Evolutionary conservation across 2,888 invertebrate genomes (phyloP), one percentile per base, ranked within the genome.

Genomic region (Platycheirus rosarum): DNA sequence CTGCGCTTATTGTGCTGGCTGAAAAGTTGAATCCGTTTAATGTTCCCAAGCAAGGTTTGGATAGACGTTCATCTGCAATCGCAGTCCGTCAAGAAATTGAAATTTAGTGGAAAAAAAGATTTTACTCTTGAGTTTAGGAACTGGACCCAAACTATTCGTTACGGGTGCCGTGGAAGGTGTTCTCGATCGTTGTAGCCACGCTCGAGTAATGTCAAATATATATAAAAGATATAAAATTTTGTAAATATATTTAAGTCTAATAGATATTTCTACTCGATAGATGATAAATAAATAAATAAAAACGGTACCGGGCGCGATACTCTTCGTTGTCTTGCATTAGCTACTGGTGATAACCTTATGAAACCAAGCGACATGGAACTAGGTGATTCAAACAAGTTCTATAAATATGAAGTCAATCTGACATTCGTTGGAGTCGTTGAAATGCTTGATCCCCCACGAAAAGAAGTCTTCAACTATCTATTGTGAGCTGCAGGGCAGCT

Each of bases 361-460:
- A 96, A 96, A 89, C 96, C 97, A 80, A 97, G 97, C 11, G 97
- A 98, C 86, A 99, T 99, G 99, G 98, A 99, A 90, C 94, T 99
- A 86, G 97, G 95, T 78, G 99, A 99, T 89, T 95, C 99, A 0
- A 95, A 92, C 90, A 98, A 98, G 91, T 99, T 99, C 94, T 95
- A 94, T 92, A 96, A 97, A 65, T 99, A 99, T 92, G 99, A 99
- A 93, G 97, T 97, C 84, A 97, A 98, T 91, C 96, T 99, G 86
- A 99, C 99, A 29, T 99, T 99, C 91, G 94, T 99, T 88, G 99
- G 99, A 88, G 98, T 99, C 86, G 98, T 99, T 86, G 99, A 99
- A 88, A 99, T 99, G 99, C 94, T 99, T 93, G 99, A 99, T 92
- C 99, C 99, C 84, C 99, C 99, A 86, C 96, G 99, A 90, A 97